A percentile compares a stretch with the other conserved stretches of the same genome.
These are phyloP conservation scores for Nestor notabilis DNA, from an alignment of 2,113 vertebrate genomes.

Conservation along the genomic window DNA sequence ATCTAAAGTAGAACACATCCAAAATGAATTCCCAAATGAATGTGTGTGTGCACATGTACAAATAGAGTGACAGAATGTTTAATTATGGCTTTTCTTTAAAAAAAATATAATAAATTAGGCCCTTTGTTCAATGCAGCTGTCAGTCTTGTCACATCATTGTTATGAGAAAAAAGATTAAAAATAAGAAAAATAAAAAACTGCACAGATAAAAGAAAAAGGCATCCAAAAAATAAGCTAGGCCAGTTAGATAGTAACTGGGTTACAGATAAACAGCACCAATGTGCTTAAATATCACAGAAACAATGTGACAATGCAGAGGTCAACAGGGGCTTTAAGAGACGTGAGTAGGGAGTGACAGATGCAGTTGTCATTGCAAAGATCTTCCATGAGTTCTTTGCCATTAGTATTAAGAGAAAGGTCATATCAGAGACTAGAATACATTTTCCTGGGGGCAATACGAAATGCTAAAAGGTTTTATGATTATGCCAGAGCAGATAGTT, in stretches of 20 bases:
- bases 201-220: neutral
- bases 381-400: neutral
- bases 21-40: neutral
- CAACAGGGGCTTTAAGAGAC: neutral
- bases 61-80: neutral
- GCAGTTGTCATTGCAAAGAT: neutral
- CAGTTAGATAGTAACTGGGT: neutral
- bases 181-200: neutral
- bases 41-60: accelerated
- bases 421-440: neutral
- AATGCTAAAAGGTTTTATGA: slow-evolving; percentile 36
- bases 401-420: slow-evolving; percentile 14
- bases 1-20: neutral
- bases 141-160: neutral
- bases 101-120: neutral
- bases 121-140: neutral
- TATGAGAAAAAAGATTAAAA: neutral
- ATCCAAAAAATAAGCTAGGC: neutral
- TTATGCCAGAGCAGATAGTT: slow-evolving; percentile 25
- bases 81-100: neutral
- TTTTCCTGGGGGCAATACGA: slow-evolving; percentile 29
- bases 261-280: neutral
- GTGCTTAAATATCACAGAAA: neutral
- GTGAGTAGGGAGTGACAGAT: neutral
- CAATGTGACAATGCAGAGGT: neutral